phyloP scores from a whole-genome alignment of 1,140 invertebrate genomes.

The Chrysoperla carnea region DNA sequence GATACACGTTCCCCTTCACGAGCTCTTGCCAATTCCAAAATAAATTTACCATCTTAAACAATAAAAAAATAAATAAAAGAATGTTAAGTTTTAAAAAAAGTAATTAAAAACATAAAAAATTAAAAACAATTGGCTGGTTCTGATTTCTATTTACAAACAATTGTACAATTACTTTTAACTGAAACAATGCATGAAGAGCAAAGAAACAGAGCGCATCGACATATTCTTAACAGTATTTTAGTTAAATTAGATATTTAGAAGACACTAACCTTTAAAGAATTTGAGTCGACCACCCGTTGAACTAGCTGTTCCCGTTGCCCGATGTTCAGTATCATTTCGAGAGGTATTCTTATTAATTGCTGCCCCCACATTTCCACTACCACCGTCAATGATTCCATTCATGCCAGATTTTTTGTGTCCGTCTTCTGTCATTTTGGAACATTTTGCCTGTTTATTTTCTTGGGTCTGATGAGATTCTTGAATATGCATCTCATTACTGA shows the following conservation, averaged over 20 bases:
- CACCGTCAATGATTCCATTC: slow-evolving; percentile 35
- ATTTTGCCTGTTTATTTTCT: slow-evolving; percentile 28
- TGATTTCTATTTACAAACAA: no score
- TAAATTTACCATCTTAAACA: slow-evolving; percentile 65
- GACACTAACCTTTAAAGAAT: slow-evolving; percentile 36
- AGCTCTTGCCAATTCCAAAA: slow-evolving; percentile 65
- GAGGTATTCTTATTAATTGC: slow-evolving; percentile 1
- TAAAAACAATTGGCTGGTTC: neutral
- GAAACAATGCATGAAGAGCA: no score
- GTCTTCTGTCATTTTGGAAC: slow-evolving; percentile 45
- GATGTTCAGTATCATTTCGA: slow-evolving; percentile 9
- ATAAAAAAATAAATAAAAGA: neutral
- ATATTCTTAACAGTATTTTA: neutral
- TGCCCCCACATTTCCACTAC: neutral
- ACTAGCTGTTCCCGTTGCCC: slow-evolving; percentile 12
- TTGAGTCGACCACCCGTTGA: slow-evolving; percentile 33
- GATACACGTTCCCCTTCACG: slow-evolving; percentile 62
- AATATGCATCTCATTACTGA: neutral
- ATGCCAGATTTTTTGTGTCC: slow-evolving; percentile 40
- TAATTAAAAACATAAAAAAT: slow-evolving; percentile 1
- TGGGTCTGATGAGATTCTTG: neutral
- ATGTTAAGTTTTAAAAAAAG: neutral
- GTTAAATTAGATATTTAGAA: neutral
- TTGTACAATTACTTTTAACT: no score
- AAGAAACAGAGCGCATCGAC: neutral